Conservation (phyloP, 2,113 vertebrate genomes). For the Rhea americana region DNA sequence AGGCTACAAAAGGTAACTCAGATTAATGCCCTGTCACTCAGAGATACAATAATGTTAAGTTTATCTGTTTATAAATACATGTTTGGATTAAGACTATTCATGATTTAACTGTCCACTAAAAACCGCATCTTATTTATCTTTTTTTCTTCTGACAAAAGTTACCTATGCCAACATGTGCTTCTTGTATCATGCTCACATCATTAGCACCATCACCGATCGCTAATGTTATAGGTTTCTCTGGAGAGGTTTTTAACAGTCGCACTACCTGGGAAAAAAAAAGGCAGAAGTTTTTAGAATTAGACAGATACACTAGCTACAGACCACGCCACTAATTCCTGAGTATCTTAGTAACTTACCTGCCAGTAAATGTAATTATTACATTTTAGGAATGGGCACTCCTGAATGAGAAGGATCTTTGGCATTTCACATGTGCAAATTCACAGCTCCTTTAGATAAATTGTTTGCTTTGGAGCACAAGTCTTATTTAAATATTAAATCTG, state of each 20-base stretch:
- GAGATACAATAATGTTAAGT: neutral
- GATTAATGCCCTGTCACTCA: neutral
- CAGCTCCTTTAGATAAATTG: neutral
- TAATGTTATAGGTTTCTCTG: constrained; percentile 95
- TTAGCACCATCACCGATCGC: constrained; percentile 96
- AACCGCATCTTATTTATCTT: neutral
- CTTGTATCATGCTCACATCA: constrained; percentile 98
- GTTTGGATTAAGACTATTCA: neutral
- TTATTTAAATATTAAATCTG: neutral
- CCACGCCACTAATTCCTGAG: neutral
- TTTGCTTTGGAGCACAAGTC: neutral
- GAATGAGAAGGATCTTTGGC: neutral
- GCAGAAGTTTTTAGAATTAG: neutral
- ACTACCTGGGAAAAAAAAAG: constrained; percentile 81
- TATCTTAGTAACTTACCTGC: neutral
- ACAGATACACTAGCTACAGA: neutral
- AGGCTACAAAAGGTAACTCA: neutral
- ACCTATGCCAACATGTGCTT: constrained; percentile 98
- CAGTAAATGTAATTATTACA: neutral
- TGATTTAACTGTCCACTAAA: neutral
- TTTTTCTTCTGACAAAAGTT: constrained; percentile 36
- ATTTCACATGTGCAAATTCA: neutral
- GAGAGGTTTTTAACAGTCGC: constrained; percentile 92
- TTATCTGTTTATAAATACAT: neutral
- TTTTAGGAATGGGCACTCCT: neutral